Percentiles rank a stretch among this genome's conserved stretches.
Evolutionary conservation across 2,888 invertebrate species (phyloP).

Genomic region (Aleiodes testaceus): DNA sequence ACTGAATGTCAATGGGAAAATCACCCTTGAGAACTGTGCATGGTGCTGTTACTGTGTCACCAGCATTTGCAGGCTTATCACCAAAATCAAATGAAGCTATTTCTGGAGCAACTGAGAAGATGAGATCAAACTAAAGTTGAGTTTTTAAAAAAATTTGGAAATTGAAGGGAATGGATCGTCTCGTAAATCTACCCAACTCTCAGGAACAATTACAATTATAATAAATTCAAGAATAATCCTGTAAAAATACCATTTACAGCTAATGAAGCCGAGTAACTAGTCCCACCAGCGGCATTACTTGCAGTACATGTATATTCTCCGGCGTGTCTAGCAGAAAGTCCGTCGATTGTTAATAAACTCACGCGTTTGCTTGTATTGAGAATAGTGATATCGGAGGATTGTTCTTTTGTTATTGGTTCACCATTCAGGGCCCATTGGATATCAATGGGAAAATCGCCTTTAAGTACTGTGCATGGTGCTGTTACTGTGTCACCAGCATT

Average conservation of each 20-base stretch:
- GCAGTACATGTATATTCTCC: slow-evolving; percentile 81
- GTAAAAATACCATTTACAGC: too few relatives aligned
- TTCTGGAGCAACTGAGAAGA: slow-evolving; percentile 81
- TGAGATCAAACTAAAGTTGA: too few relatives aligned
- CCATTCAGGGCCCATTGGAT: slow-evolving; percentile 85
- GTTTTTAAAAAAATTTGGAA: too few relatives aligned
- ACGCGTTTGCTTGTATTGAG: slow-evolving; percentile 71
- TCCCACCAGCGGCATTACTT: slow-evolving; percentile 79
- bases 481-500: slow-evolving; percentile 82
- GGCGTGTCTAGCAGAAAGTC: slow-evolving; percentile 79
- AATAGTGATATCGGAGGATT: slow-evolving; percentile 56
- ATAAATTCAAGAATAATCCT: too few relatives aligned
- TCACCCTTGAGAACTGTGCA: slow-evolving; percentile 85
- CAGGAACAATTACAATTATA: too few relatives aligned
- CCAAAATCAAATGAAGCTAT: slow-evolving; percentile 83
- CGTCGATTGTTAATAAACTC: slow-evolving; percentile 79
- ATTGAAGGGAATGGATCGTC: too few relatives aligned
- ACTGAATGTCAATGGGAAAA: slow-evolving; percentile 82
- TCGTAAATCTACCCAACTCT: too few relatives aligned
- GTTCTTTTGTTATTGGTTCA: slow-evolving; percentile 70
- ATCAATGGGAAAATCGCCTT: slow-evolving; percentile 84
- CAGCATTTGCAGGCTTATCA: slow-evolving; percentile 81
- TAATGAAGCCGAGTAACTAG: slow-evolving; percentile 77
- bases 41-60: slow-evolving; percentile 80
- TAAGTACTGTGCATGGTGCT: slow-evolving; percentile 80